Evolutionary conservation across 2,797 vertebrate species (phyloP).

Genomic region (Enteromius radiatus): DNA sequence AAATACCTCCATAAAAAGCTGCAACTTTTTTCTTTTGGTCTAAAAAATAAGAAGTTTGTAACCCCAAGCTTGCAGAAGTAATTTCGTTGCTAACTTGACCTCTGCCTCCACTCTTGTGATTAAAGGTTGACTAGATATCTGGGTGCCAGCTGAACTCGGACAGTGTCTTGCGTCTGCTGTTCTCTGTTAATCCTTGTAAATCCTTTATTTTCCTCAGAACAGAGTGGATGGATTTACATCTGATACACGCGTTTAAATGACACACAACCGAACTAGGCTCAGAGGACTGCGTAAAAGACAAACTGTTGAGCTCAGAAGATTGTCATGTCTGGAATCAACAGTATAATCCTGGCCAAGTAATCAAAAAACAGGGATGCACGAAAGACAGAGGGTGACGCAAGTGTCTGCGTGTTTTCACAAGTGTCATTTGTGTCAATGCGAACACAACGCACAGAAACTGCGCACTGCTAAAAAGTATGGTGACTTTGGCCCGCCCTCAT

Average conservation of each 20-base stretch:
- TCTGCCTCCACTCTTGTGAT: constrained; percentile 64
- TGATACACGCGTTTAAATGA: constrained; percentile 60
- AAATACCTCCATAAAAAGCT: constrained; percentile 42
- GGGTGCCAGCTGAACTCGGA: constrained; percentile 66
- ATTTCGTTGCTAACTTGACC: constrained; percentile 64
- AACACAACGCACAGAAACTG: constrained; percentile 49
- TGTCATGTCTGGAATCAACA: constrained; percentile 64
- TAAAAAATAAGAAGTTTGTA: constrained; percentile 28
- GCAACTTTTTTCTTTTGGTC: constrained; percentile 38
- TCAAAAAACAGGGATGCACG: constrained; percentile 66
- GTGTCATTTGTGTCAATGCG: constrained; percentile 47
- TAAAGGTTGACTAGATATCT: constrained; percentile 63
- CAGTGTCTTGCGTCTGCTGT: constrained; percentile 66
- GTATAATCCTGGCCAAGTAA: constrained; percentile 73
- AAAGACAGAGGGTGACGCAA: constrained; percentile 69
- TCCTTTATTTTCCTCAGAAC: constrained; percentile 74
- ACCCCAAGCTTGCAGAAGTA: constrained; percentile 56
- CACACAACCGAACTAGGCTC: constrained; percentile 52
- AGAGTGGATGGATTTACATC: constrained; percentile 58
- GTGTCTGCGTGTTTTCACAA: constrained; percentile 61
- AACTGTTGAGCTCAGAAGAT: constrained; percentile 63
- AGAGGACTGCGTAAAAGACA: constrained; percentile 55
- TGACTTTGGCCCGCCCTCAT: neutral
- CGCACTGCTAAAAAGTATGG: neutral
- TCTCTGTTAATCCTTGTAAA: constrained; percentile 73